Base-by-base conservation (phyloP, 2,797 vertebrate genomes). In the Hirundo rustica region DNA sequence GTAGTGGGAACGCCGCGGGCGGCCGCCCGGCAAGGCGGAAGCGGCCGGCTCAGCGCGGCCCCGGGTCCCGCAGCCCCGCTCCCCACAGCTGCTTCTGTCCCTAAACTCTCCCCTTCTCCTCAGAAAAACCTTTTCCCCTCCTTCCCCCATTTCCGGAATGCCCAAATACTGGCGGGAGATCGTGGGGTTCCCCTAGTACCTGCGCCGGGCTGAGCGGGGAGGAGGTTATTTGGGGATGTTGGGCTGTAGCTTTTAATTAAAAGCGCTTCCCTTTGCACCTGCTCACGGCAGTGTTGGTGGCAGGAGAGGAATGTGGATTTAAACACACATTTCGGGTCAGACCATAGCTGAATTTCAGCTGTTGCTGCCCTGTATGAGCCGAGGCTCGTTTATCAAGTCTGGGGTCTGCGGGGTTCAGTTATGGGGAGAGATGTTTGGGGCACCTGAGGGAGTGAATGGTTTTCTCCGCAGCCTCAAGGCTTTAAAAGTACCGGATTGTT, bases 111-210 rank as follows among this genome's bases (percentile, higher is more conserved):
- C 55, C 30, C 9, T 1, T 30, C 7, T 9, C 6, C 10, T 34
- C n/a, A 5, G 9, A 50, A 54, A 7, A 32, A 23, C 23, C 19
- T 21, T 55, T 50, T n/a, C 16, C 16, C 4, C 2, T 71, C 38
- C 8, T 77, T n/a, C 20, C 5, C 23, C 26, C 48, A 0, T 45
- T 38, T 16, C 8, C 6, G 9, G 7, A 14, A 4, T 36, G 51
- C 38, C 10, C 47, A 22, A 1, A 36, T 9, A 2, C 5, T 14
- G 25, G 20, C 2, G 6, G 27, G 47, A 44, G 13, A 0, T 16
- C 2, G 6, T 7, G 22, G 21, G 14, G 2, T 50, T 40, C 12
- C 16, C 26, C 3, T 7, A 1, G 21, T 25, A 3, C 26, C 5
- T 29, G 16, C 11, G 12, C 7, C 10, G 26, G 34, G 44, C 34